Conservation (phyloP, 2,797 vertebrate species). For the Allobates femoralis region DNA sequence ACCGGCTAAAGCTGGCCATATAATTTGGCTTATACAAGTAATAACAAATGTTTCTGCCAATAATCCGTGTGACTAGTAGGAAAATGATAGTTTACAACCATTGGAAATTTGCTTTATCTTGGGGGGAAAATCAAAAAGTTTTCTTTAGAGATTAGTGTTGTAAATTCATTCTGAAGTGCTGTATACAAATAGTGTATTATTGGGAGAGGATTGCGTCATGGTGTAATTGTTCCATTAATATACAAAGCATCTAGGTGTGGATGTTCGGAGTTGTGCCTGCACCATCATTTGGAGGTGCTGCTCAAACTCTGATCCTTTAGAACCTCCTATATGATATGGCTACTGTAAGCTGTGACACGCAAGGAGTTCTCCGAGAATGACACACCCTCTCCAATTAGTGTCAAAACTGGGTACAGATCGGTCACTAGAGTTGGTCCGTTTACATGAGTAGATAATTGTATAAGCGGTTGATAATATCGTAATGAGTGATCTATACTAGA, state of each 20-base stretch:
- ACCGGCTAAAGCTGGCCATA: neutral
- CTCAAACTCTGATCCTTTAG: no score
- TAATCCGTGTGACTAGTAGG: neutral
- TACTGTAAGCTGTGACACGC: no score
- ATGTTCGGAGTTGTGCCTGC: neutral
- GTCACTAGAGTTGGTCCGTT: no score
- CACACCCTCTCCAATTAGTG: no score
- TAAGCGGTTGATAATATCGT: no score
- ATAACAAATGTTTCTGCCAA: neutral
- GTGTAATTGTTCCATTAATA: neutral
- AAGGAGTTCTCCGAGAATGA: no score
- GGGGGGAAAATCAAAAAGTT: neutral
- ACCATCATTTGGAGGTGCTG: no score
- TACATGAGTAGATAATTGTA: no score
- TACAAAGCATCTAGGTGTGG: neutral
- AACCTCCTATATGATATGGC: no score
- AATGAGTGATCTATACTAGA: no score
- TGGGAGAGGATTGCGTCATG: neutral
- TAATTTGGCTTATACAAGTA: constrained; percentile 10
- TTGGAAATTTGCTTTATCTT: neutral
- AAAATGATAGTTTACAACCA: neutral
- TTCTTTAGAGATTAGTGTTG: neutral
- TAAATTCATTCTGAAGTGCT: neutral
- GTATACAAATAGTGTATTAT: neutral
- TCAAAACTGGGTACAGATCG: no score